Evolutionary conservation across 2,888 invertebrate species (phyloP).

Genomic region (Epicampocera succincta): DNA sequence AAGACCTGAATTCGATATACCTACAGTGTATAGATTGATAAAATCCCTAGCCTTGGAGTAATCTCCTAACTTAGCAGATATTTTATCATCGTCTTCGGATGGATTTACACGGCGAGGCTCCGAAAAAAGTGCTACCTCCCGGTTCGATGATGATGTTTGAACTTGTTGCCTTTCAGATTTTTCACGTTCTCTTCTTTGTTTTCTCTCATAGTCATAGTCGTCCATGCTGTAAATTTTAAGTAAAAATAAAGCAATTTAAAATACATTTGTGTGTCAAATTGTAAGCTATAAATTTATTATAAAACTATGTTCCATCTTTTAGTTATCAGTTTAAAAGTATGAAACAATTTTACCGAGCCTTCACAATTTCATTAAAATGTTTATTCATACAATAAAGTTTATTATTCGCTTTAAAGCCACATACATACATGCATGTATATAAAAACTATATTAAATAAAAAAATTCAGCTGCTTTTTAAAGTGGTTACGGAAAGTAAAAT

Average conservation of each 20-base stretch:
- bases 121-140: constrained; percentile 79
- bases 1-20: constrained; percentile 74
- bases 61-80: constrained; percentile 79
- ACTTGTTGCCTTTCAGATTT: constrained; percentile 80
- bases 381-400: too few relatives aligned
- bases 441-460: too few relatives aligned
- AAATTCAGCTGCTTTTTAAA: too few relatives aligned
- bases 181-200: constrained; percentile 80
- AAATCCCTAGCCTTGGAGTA: constrained; percentile 77
- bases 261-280: too few relatives aligned
- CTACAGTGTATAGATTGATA: constrained; percentile 77
- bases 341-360: too few relatives aligned
- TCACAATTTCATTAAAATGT: too few relatives aligned
- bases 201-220: constrained; percentile 80
- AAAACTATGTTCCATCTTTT: too few relatives aligned
- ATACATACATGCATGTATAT: too few relatives aligned
- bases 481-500: too few relatives aligned
- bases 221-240: constrained; percentile 77
- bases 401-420: too few relatives aligned
- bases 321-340: too few relatives aligned
- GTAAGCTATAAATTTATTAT: too few relatives aligned
- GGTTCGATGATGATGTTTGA: constrained; percentile 77
- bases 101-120: constrained; percentile 80
- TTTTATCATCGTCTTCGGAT: constrained; percentile 79
- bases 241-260: not conserved